Percentiles rank a stretch among this genome's conserved stretches.
These are phyloP conservation scores for Allophyes oxyacanthae DNA, from an alignment of 2,888 invertebrate genomes.

Conservation along the genomic window DNA sequence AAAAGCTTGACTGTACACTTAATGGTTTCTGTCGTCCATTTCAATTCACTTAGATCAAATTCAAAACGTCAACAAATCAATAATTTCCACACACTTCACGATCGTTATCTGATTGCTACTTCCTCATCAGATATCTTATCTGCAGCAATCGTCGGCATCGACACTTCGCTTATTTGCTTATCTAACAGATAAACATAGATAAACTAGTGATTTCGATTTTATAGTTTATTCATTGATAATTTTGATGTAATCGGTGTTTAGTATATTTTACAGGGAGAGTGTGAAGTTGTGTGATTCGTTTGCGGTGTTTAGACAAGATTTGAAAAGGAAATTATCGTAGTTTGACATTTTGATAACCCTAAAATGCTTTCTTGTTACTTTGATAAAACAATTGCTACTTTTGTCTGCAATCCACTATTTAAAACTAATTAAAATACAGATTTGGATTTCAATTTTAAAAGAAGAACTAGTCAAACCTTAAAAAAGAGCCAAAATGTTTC, in stretches of 20 bases:
- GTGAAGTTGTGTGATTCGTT: constrained; percentile 23
- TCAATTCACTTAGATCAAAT: constrained; percentile 25
- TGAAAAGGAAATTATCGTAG: constrained; percentile 10
- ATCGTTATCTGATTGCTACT: constrained; percentile 53
- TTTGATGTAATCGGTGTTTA: constrained; percentile 38
- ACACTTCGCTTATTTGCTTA: constrained; percentile 61
- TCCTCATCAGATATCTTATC: constrained; percentile 64
- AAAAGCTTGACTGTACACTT: constrained; percentile 30
- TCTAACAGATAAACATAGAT: constrained; percentile 53
- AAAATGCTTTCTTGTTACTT: background rate
- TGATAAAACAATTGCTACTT: too few relatives aligned
- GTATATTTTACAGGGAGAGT: constrained; percentile 40
- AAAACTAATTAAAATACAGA: too few relatives aligned
- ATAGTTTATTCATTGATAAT: constrained; percentile 46
- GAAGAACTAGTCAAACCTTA: background rate
- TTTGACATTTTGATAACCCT: constrained; percentile 3
- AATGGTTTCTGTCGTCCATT: constrained; percentile 32
- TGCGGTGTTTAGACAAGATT: constrained; percentile 17
- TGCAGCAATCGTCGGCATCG: constrained; percentile 54
- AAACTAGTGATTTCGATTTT: constrained; percentile 49
- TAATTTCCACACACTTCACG: constrained; percentile 41
- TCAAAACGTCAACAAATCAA: constrained; percentile 40
- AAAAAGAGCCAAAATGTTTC: background rate
- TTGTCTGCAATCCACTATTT: too few relatives aligned
- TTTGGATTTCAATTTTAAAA: too few relatives aligned